Evolutionary conservation across 2,888 invertebrate species (phyloP).

Genomic region (Phortica magna): DNA sequence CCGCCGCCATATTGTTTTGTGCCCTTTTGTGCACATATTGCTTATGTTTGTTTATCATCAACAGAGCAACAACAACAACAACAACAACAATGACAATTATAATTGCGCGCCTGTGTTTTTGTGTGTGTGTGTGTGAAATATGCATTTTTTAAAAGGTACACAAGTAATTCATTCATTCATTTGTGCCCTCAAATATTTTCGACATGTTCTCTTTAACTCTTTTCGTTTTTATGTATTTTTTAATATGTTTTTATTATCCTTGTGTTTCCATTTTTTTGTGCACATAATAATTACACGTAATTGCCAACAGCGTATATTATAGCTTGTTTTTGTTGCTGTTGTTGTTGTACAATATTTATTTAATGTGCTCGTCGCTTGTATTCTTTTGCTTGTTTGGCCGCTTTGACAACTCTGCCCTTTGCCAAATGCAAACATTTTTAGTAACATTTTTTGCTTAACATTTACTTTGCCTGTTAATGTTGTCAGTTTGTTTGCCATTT

Average conservation of each 20-base stretch:
- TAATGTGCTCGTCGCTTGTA: neutral
- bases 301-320: constrained; percentile 58
- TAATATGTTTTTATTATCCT: neutral
- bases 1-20: constrained; percentile 9
- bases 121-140: neutral
- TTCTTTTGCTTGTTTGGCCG: neutral
- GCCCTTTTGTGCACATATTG: neutral
- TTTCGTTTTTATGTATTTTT: neutral
- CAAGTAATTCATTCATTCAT: neutral
- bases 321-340: constrained; percentile 7
- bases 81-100: constrained; percentile 10
- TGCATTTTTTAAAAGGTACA: constrained; percentile 1
- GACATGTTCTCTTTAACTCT: neutral
- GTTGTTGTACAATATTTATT: constrained; percentile 3
- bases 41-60: neutral
- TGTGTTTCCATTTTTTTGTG: constrained; percentile 2
- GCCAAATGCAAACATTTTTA: neutral
- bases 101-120: neutral
- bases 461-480: neutral
- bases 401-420: neutral
- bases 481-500: neutral
- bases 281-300: constrained; percentile 58
- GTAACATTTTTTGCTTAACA: neutral
- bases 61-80: neutral
- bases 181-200: neutral